Conservation (phyloP, 2,888 invertebrate genomes). For the Thymelicus lineola region DNA sequence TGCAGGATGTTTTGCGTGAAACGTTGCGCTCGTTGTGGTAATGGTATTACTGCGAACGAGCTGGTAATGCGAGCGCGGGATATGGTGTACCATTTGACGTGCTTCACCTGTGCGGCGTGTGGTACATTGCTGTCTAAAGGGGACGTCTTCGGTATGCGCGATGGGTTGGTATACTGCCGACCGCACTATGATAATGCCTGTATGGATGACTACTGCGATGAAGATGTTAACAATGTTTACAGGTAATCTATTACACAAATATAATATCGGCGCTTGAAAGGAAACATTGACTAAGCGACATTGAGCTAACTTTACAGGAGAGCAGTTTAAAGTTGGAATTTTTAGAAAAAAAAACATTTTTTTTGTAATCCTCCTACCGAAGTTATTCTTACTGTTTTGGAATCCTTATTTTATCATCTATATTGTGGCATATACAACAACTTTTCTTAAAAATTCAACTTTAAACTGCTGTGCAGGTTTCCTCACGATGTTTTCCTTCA, state of each 20-base stretch:
- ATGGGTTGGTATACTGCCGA: slow-evolving; percentile 91
- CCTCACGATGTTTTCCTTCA: too few relatives aligned
- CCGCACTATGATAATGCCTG: slow-evolving; percentile 84
- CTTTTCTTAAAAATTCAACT: too few relatives aligned
- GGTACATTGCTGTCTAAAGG: slow-evolving; percentile 93
- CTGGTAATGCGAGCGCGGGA: slow-evolving; percentile 96
- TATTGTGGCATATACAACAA: too few relatives aligned
- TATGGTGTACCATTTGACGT: slow-evolving; percentile 94
- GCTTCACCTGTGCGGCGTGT: slow-evolving; percentile 95
- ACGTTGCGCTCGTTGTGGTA: slow-evolving; percentile 93
- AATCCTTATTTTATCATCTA: too few relatives aligned
- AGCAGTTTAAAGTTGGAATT: too few relatives aligned
- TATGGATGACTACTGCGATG: slow-evolving; percentile 87
- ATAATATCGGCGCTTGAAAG: too few relatives aligned
- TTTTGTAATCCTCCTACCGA: too few relatives aligned
- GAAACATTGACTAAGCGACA: too few relatives aligned
- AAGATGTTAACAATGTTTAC: slow-evolving; percentile 80
- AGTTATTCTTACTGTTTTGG: too few relatives aligned
- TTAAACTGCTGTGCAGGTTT: too few relatives aligned
- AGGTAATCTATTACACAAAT: slow-evolving; percentile 53
- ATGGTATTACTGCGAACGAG: slow-evolving; percentile 94
- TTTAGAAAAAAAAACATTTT: too few relatives aligned
- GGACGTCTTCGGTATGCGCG: slow-evolving; percentile 95
- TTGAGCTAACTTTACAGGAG: too few relatives aligned
- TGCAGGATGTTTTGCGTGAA: slow-evolving; percentile 94